phyloP scores from a whole-genome alignment of 2,888 invertebrate genomes.

The Meghimatium bilineatum region DNA sequence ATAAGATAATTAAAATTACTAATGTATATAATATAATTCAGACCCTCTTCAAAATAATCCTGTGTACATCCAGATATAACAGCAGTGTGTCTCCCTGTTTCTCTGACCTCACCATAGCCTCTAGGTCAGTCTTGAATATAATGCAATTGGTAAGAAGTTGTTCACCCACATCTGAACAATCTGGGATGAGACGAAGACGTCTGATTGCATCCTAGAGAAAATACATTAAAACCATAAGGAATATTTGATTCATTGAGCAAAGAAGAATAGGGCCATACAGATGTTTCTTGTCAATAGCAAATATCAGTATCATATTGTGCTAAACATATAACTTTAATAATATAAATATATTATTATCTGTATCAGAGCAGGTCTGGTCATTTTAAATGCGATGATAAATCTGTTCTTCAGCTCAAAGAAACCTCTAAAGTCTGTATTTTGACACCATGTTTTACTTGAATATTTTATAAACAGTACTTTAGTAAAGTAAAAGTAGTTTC shows the following conservation, averaged over 20 bases:
- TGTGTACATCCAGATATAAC: slow-evolving; percentile 67
- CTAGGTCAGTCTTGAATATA: slow-evolving; percentile 66
- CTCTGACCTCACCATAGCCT: slow-evolving; percentile 57
- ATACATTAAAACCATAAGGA: background rate
- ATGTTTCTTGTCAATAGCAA: no score
- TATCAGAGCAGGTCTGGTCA: no score
- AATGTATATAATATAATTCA: background rate
- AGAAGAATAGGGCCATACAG: background rate
- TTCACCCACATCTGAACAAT: slow-evolving; percentile 63
- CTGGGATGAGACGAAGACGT: slow-evolving; percentile 57
- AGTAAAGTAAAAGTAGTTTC: no score
- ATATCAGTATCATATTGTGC: no score
- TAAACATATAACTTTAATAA: no score
- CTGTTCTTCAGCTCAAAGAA: no score
- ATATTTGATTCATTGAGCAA: background rate
- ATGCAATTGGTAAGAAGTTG: slow-evolving; percentile 60
- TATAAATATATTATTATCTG: no score
- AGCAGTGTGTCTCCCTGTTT: slow-evolving; percentile 59
- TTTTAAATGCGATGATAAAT: no score
- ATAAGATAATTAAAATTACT: background rate
- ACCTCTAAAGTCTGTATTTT: no score
- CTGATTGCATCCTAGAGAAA: slow-evolving; percentile 61
- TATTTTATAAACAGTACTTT: no score
- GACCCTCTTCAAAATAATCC: slow-evolving; percentile 67
- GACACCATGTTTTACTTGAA: no score